A percentile compares a stretch with the other conserved stretches of the same genome.
These are phyloP conservation scores for Glyphotaelius pellucidus DNA, from an alignment of 2,888 invertebrate genomes.

Conservation along the genomic window DNA sequence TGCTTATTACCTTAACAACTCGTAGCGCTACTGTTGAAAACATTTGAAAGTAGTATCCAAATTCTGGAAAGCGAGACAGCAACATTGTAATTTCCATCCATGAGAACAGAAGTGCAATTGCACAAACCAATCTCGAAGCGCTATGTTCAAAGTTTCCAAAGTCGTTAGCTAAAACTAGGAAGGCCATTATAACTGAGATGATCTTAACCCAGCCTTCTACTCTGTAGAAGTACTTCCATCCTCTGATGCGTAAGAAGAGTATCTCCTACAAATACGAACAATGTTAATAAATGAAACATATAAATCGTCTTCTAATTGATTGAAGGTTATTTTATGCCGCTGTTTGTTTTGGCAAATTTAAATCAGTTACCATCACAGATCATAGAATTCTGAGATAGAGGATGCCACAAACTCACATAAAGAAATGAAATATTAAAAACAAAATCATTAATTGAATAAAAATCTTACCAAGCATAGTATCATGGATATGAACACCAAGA, in stretches of 20 bases:
- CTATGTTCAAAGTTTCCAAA: constrained; percentile 66
- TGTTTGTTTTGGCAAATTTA: not conserved
- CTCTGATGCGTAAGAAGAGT: constrained; percentile 75
- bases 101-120: constrained; percentile 75
- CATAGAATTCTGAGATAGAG: too few relatives aligned
- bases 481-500: constrained; percentile 68
- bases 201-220: constrained; percentile 79
- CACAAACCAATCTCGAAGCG: constrained; percentile 75
- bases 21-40: constrained; percentile 79
- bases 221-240: constrained; percentile 76
- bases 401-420: not conserved
- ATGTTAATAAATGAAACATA: not conserved
- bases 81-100: constrained; percentile 80
- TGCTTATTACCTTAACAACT: constrained; percentile 74
- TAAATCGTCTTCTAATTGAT: not conserved
- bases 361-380: not conserved
- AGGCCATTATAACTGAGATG: constrained; percentile 73
- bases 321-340: not conserved
- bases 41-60: constrained; percentile 80
- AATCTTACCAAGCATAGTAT: constrained; percentile 73
- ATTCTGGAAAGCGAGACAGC: constrained; percentile 77
- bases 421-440: not conserved
- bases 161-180: constrained; percentile 69
- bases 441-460: not conserved
- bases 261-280: constrained; percentile 72